phyloP scores from a whole-genome alignment of 2,113 vertebrate genomes.

The Dasyornis broadbenti region DNA sequence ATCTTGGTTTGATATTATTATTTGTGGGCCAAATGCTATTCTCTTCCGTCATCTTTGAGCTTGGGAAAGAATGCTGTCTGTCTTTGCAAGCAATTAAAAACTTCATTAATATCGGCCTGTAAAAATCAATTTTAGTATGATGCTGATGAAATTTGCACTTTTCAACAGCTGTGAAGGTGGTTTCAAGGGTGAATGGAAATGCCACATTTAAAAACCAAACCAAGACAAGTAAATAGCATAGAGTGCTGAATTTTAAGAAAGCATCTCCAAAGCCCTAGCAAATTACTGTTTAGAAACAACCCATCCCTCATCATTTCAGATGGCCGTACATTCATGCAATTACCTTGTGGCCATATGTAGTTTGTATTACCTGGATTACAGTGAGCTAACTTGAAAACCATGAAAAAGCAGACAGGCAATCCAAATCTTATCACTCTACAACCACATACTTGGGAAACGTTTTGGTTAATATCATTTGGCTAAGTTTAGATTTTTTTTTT shows the following conservation, averaged over 20 bases:
- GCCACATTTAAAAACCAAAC: neutral
- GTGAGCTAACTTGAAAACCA: neutral
- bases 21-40: neutral
- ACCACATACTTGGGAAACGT: neutral
- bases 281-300: neutral
- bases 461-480: neutral
- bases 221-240: neutral
- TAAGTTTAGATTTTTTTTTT: too few species aligned
- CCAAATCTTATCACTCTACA: neutral
- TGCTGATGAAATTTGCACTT: neutral
- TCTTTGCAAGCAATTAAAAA: neutral
- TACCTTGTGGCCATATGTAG: neutral
- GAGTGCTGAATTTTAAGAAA: neutral
- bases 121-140: slow-evolving; percentile 9
- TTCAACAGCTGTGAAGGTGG: neutral
- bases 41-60: neutral
- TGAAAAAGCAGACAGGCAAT: neutral
- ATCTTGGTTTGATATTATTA: neutral
- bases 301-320: neutral
- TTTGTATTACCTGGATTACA: neutral
- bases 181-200: neutral
- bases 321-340: neutral
- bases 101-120: neutral
- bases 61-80: neutral
- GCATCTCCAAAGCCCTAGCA: neutral